Evolutionary conservation across 2,113 vertebrate genomes (phyloP).

Genomic region (Nothocercus nigrocapillus): DNA sequence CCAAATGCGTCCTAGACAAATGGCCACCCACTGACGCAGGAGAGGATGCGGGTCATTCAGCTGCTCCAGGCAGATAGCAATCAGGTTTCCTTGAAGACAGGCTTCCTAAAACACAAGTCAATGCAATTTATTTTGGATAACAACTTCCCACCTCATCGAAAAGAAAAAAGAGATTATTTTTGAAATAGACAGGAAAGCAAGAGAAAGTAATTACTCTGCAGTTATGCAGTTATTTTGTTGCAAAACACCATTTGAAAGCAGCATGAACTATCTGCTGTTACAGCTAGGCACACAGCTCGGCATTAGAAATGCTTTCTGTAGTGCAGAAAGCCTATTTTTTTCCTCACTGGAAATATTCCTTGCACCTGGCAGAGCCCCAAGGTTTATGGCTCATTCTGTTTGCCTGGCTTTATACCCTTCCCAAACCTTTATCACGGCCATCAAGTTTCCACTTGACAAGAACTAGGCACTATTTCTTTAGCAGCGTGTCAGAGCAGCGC

Average conservation of each 20-base stretch:
- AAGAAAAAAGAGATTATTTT: background rate
- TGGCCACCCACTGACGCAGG: constrained; percentile 98
- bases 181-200: background rate
- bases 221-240: background rate
- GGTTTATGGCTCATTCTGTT: constrained; percentile 5
- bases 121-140: background rate
- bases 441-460: background rate
- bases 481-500: accelerated
- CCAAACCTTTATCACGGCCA: background rate
- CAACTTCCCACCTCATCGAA: background rate
- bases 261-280: accelerated
- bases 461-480: background rate
- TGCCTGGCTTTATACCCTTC: background rate
- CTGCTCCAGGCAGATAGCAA: constrained; percentile 98
- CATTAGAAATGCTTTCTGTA: background rate
- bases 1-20: constrained; percentile 97
- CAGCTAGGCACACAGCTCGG: accelerated
- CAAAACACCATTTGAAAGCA: background rate
- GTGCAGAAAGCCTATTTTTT: background rate
- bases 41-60: constrained; percentile 93
- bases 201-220: background rate
- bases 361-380: background rate
- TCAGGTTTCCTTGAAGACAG: constrained; percentile 96
- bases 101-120: constrained; percentile 84
- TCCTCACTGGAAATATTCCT: background rate